Evolutionary conservation across 2,797 vertebrate species (phyloP).

Genomic region (Ciconia nigra): DNA sequence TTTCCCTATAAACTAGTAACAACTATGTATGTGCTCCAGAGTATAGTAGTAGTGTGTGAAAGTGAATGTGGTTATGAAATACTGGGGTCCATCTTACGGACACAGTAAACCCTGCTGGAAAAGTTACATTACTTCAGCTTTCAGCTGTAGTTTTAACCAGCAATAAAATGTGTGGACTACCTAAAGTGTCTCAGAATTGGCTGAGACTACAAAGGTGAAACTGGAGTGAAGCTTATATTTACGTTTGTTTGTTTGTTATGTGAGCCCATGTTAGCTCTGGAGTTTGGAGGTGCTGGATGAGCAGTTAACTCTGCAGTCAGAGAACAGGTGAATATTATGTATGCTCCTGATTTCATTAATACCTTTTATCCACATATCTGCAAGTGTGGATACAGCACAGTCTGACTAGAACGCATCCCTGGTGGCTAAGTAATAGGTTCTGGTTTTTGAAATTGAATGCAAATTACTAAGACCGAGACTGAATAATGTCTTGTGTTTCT

Average conservation of each 20-base stretch:
- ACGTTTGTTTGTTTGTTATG: neutral
- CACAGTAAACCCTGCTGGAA: neutral
- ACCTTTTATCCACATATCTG: neutral
- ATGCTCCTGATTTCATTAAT: neutral
- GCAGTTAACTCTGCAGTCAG: neutral
- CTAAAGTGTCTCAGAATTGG: neutral
- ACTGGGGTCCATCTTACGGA: neutral
- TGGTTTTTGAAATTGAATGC: neutral
- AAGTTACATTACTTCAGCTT: neutral
- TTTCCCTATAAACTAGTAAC: neutral
- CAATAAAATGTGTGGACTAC: neutral
- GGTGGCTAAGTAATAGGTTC: neutral
- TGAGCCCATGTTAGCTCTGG: neutral
- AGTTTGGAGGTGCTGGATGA: neutral
- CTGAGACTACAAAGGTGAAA: neutral
- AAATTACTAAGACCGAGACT: neutral
- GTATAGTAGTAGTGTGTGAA: neutral
- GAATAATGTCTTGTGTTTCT: neutral
- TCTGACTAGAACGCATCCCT: neutral
- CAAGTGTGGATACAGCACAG: neutral
- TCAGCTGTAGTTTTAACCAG: neutral
- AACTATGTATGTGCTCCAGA: rapidly evolving
- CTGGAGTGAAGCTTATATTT: neutral
- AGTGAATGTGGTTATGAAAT: neutral
- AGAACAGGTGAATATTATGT: neutral